phyloP scores from a whole-genome alignment of 2,888 invertebrate genomes.

The Melinopterus prodromus region DNA sequence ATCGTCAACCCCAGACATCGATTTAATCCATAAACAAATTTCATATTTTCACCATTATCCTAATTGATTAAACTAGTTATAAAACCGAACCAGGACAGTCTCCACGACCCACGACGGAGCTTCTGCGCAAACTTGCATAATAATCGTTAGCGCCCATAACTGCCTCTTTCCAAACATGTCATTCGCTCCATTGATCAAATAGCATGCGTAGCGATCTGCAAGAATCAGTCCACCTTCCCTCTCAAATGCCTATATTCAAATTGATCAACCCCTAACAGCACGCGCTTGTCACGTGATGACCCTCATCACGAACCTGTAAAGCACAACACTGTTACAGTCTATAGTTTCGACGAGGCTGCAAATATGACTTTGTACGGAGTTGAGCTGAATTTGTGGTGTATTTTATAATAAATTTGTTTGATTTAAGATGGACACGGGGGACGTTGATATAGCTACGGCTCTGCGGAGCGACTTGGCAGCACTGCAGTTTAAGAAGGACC shows the following conservation, averaged over 20 bases:
- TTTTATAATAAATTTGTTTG: slow-evolving; percentile 13
- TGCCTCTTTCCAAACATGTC: slow-evolving; percentile 17
- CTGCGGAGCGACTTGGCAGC: slow-evolving; percentile 86
- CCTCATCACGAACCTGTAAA: slow-evolving; percentile 24
- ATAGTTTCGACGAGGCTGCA: neutral
- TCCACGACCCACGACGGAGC: neutral
- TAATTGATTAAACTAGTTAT: neutral
- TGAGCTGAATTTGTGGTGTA: slow-evolving; percentile 5
- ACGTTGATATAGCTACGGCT: slow-evolving; percentile 74
- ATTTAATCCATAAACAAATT: neutral
- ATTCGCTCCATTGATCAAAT: slow-evolving; percentile 36
- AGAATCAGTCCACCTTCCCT: slow-evolving; percentile 15
- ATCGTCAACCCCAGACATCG: neutral
- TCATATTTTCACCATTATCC: neutral
- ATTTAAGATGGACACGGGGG: slow-evolving; percentile 66
- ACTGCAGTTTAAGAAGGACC: slow-evolving; percentile 84
- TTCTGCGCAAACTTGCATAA: neutral
- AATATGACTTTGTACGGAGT: slow-evolving; percentile 32
- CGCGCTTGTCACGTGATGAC: slow-evolving; percentile 29
- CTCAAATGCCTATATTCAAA: slow-evolving; percentile 33
- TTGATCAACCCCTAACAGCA: slow-evolving; percentile 29
- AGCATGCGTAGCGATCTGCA: slow-evolving; percentile 35
- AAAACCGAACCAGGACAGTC: neutral
- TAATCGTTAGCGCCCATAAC: neutral
- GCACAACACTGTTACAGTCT: neutral